Conservation (phyloP, 1,140 invertebrate species). For the Formica selysi region DNA sequence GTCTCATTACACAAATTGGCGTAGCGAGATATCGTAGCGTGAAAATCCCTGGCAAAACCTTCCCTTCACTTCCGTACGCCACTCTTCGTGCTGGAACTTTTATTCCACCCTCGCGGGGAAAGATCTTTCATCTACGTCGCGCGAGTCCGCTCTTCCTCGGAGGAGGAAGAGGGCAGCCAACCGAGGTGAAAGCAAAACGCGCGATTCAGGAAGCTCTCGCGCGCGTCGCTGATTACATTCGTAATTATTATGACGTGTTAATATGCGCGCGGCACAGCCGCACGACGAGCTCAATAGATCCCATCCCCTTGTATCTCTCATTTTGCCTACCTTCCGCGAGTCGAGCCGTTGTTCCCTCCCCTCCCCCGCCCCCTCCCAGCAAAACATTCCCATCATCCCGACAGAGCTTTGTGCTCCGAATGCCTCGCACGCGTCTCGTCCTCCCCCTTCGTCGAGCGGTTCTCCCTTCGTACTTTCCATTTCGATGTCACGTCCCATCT, state of each 20-base stretch:
- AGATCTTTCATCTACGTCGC: slow-evolving; percentile 29
- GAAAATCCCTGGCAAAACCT: slow-evolving; percentile 39
- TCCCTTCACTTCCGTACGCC: not conserved
- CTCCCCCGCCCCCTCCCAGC: not conserved
- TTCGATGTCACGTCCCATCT: slow-evolving; percentile 56
- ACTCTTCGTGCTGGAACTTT: slow-evolving; percentile 23
- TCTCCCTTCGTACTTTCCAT: slow-evolving; percentile 52
- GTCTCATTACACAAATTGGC: slow-evolving; percentile 48
- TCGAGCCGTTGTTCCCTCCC: not conserved
- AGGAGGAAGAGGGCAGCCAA: not conserved
- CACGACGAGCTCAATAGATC: slow-evolving; percentile 77
- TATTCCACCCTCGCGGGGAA: slow-evolving; percentile 37
- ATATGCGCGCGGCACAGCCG: slow-evolving; percentile 71
- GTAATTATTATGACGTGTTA: slow-evolving; percentile 81
- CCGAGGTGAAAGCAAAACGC: slow-evolving; percentile 61
- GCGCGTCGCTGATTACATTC: slow-evolving; percentile 77
- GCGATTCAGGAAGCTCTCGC: slow-evolving; percentile 68
- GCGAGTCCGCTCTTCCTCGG: slow-evolving; percentile 1
- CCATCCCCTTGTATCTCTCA: slow-evolving; percentile 71
- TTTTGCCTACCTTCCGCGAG: slow-evolving; percentile 61
- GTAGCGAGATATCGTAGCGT: slow-evolving; percentile 32
- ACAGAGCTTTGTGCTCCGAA: slow-evolving; percentile 74
- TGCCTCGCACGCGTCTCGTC: slow-evolving; percentile 63
- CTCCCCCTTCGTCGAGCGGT: not conserved
- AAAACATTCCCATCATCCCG: slow-evolving; percentile 64